Percentiles rank a stretch among this genome's conserved stretches.
These are phyloP conservation scores for Calephelis nemesis DNA, from an alignment of 1,140 invertebrate species.

Conservation along the genomic window DNA sequence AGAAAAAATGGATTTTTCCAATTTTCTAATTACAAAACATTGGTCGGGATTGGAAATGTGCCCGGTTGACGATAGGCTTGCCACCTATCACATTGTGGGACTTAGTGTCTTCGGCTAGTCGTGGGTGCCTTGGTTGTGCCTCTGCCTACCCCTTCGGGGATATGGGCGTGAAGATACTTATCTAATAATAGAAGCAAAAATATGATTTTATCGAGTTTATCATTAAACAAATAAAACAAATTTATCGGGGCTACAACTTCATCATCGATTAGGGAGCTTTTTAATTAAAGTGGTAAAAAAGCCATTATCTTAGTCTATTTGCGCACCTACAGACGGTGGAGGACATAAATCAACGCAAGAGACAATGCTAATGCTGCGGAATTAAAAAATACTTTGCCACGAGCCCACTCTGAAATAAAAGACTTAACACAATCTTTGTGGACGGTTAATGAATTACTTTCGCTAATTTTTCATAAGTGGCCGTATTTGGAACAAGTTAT, in stretches of 20 bases:
- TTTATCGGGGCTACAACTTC: constrained; percentile 31
- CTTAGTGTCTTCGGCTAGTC: too few relatives aligned
- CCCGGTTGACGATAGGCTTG: too few relatives aligned
- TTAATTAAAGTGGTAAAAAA: constrained; percentile 71
- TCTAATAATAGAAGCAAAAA: too few relatives aligned
- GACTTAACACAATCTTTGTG: constrained; percentile 68
- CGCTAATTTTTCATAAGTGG: constrained; percentile 63
- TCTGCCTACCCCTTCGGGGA: too few relatives aligned
- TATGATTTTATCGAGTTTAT: not conserved
- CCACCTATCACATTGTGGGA: too few relatives aligned
- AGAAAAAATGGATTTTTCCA: too few relatives aligned
- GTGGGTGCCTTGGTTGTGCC: too few relatives aligned
- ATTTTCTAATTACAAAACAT: too few relatives aligned
- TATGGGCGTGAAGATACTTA: too few relatives aligned
- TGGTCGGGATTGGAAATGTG: too few relatives aligned
- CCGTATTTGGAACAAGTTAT: constrained; percentile 25
- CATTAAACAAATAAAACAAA: constrained; percentile 21
- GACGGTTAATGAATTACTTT: constrained; percentile 73
- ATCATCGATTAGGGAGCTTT: constrained; percentile 56
- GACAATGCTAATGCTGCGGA: constrained; percentile 71
- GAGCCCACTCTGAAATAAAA: constrained; percentile 64
- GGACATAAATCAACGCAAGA: constrained; percentile 62
- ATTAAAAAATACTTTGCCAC: constrained; percentile 74
- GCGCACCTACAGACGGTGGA: constrained; percentile 38
- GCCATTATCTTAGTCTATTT: constrained; percentile 64